Conservation (phyloP, 2,113 vertebrate species). For the Spheniscus mendiculus region DNA sequence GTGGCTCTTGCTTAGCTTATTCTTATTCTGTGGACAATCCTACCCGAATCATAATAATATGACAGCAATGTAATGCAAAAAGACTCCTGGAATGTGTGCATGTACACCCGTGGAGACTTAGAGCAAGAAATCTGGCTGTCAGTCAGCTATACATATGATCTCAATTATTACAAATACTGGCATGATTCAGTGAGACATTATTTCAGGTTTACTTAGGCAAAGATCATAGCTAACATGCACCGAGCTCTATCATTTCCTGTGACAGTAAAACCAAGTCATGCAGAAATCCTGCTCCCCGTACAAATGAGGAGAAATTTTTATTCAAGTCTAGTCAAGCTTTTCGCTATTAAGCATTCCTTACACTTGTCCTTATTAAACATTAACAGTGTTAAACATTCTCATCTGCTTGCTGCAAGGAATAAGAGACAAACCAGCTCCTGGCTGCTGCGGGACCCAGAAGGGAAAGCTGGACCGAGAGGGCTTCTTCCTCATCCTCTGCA, state of each 20-base stretch:
- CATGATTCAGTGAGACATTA: background rate
- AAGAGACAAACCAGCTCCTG: background rate
- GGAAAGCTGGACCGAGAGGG: background rate
- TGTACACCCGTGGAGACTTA: fast-evolving
- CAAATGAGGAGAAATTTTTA: background rate
- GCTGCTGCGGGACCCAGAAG: background rate
- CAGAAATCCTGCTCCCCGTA: slow-evolving; percentile 10
- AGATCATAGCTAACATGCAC: background rate
- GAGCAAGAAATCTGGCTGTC: background rate
- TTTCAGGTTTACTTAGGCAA: background rate
- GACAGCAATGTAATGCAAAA: background rate
- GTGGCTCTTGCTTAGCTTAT: background rate
- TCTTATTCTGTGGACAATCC: background rate
- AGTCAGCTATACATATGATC: background rate
- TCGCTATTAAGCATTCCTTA: background rate
- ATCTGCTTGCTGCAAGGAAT: background rate
- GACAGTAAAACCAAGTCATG: background rate
- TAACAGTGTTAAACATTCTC: background rate
- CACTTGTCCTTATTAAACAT: background rate
- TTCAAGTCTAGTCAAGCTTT: background rate
- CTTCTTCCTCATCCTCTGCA: background rate
- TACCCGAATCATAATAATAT: background rate
- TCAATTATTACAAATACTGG: background rate
- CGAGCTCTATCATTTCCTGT: background rate
- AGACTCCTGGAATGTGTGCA: background rate